phyloP scores from a whole-genome alignment of 2,888 invertebrate species.

The Halictus ligatus region DNA sequence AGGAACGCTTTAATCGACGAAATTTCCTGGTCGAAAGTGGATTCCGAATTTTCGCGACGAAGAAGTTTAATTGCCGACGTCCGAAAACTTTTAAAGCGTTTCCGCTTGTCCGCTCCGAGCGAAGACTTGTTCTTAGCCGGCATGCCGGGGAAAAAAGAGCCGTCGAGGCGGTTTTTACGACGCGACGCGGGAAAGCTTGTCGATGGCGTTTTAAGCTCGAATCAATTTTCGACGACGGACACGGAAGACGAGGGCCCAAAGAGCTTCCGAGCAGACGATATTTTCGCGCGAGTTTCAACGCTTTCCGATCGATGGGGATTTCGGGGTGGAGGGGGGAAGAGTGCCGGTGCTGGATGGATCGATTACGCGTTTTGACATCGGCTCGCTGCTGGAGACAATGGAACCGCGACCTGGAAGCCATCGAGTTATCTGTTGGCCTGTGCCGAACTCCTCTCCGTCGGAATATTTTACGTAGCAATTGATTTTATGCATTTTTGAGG shows the following conservation, averaged over 20 bases:
- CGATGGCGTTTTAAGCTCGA: conserved; percentile 18
- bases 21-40: neutral
- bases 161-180: neutral
- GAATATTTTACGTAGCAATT: too few species aligned
- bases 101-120: conserved; percentile 29
- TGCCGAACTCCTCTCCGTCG: too few species aligned
- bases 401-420: neutral
- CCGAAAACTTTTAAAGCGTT: conserved; percentile 57
- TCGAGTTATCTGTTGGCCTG: neutral
- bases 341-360: neutral
- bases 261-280: neutral
- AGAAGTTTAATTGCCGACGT: conserved; percentile 47
- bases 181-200: neutral
- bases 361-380: neutral
- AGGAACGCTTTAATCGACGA: neutral
- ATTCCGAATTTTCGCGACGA: conserved; percentile 7
- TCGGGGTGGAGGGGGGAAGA: neutral
- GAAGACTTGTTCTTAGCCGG: neutral
- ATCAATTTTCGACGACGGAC: conserved; percentile 37
- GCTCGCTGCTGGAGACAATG: neutral
- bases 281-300: neutral
- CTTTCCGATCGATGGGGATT: neutral
- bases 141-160: neutral
- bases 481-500: too few species aligned
- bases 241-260: neutral